Conservation (phyloP, 2,113 vertebrate species). For the Corythoichthys haematopterus region DNA sequence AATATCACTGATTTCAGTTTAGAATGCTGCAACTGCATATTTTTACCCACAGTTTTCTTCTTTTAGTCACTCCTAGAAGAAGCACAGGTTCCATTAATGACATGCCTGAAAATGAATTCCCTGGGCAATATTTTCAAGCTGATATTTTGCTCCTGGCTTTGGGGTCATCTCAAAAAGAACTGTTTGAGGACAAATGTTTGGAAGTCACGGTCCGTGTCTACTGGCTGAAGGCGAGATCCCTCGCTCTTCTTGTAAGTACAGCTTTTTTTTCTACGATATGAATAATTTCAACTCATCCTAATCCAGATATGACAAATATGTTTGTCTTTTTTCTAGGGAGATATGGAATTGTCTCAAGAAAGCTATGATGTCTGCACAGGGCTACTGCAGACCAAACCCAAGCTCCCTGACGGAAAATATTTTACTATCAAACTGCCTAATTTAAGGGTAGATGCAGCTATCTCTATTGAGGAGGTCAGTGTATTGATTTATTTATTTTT, state of each 20-base stretch:
- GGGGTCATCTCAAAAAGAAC: constrained; percentile 84
- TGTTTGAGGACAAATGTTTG: constrained; percentile 86
- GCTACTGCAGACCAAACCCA: constrained; percentile 77
- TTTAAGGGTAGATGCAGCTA: constrained; percentile 80
- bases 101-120: constrained; percentile 78
- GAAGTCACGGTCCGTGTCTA: constrained; percentile 86
- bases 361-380: constrained; percentile 91
- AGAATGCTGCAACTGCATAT: neutral
- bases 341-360: constrained; percentile 94
- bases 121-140: constrained; percentile 82
- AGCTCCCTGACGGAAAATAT: constrained; percentile 57
- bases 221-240: constrained; percentile 91
- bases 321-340: constrained; percentile 72
- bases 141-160: constrained; percentile 86
- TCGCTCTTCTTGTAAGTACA: constrained; percentile 81
- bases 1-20: neutral
- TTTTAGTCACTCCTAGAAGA: constrained; percentile 82
- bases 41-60: constrained; percentile 1
- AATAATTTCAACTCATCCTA: neutral
- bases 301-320: neutral
- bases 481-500: neutral
- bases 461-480: constrained; percentile 89
- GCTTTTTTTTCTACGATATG: neutral
- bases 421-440: constrained; percentile 82
- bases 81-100: constrained; percentile 65